These are phyloP conservation scores for Pelosia muscerda DNA, from an alignment of 2,888 invertebrate species.

Conservation along the genomic window DNA sequence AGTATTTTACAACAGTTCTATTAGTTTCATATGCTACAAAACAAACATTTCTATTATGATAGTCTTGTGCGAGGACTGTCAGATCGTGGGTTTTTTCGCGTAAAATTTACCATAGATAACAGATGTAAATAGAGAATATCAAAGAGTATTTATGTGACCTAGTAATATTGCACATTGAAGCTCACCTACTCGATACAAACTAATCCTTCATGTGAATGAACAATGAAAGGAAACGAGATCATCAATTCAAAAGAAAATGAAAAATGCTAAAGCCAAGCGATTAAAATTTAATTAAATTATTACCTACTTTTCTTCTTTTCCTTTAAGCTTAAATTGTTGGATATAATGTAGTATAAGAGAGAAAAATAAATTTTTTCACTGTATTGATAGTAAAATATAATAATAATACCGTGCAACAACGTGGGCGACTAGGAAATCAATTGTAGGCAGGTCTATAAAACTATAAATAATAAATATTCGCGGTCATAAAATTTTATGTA, in stretches of 20 bases:
- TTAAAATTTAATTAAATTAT: too few species aligned
- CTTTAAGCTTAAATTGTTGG: neutral
- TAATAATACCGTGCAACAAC: slow-evolving; percentile 52
- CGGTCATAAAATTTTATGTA: slow-evolving; percentile 81
- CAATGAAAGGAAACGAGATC: neutral
- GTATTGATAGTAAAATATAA: slow-evolving; percentile 30
- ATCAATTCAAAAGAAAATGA: neutral
- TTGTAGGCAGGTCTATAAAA: slow-evolving; percentile 72
- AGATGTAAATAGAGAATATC: too few species aligned
- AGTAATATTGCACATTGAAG: too few species aligned
- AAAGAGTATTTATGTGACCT: too few species aligned
- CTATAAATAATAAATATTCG: slow-evolving; percentile 83
- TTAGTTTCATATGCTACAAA: neutral
- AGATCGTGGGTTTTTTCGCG: too few species aligned
- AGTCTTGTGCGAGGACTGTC: too few species aligned
- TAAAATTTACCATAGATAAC: too few species aligned
- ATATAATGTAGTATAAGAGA: neutral
- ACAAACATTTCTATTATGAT: too few species aligned
- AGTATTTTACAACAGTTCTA: neutral
- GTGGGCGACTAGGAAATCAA: slow-evolving; percentile 59
- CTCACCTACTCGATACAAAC: too few species aligned
- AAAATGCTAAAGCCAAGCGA: neutral
- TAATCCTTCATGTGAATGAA: neutral
- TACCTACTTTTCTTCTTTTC: neutral
- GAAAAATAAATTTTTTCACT: neutral